phyloP scores from a whole-genome alignment of 2,888 invertebrate species.

The Macroteleia sp. region DNA sequence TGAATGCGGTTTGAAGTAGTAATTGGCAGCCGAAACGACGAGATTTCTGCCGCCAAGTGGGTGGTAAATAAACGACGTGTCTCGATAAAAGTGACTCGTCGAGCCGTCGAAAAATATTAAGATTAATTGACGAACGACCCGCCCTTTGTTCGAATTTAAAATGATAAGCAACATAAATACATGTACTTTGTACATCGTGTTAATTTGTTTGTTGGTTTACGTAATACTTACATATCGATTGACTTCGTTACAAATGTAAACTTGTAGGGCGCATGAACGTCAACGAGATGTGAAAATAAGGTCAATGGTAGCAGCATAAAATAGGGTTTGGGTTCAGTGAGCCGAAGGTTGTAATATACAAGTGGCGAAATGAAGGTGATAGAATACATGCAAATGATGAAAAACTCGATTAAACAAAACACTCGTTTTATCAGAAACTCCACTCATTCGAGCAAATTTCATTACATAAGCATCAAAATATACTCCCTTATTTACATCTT shows the following conservation, averaged over 20 bases:
- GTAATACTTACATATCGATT: slow-evolving; percentile 4
- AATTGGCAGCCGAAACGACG: slow-evolving; percentile 12
- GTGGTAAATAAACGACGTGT: slow-evolving; percentile 11
- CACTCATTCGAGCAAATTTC: too few relatives aligned
- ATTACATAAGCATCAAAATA: too few relatives aligned
- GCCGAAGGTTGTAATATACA: too few relatives aligned
- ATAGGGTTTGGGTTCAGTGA: too few relatives aligned
- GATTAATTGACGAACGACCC: not conserved
- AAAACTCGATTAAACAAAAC: too few relatives aligned
- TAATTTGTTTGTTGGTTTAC: slow-evolving; percentile 1
- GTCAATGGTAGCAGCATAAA: not conserved
- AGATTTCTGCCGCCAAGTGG: slow-evolving; percentile 2
- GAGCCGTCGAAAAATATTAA: slow-evolving; percentile 3
- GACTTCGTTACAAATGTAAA: not conserved
- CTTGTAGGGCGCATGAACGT: not conserved
- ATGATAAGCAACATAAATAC: not conserved
- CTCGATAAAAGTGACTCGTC: slow-evolving; percentile 1
- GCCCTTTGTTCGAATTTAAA: not conserved
- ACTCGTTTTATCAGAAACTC: too few relatives aligned
- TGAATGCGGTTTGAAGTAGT: slow-evolving; percentile 9
- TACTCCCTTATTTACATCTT: too few relatives aligned
- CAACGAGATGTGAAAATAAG: not conserved
- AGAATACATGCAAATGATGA: too few relatives aligned
- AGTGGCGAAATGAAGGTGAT: too few relatives aligned
- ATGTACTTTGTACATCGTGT: not conserved